Conservation (phyloP, 2,113 vertebrate genomes). For the Promerops cafer region DNA sequence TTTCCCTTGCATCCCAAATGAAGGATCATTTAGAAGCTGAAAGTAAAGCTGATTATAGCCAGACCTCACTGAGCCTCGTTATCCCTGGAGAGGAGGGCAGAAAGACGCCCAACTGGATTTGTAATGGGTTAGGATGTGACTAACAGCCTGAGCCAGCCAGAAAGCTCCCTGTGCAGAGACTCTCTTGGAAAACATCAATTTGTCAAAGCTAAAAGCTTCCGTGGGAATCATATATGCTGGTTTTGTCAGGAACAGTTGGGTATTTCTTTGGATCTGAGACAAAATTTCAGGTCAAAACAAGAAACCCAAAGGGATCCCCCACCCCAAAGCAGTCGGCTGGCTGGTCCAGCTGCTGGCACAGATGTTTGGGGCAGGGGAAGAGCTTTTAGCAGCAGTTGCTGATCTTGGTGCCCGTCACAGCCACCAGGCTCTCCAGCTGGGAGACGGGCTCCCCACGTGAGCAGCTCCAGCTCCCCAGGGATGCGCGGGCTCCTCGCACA, state of each 20-base stretch:
- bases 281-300: not conserved
- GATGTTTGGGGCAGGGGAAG: not conserved
- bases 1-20: not conserved
- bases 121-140: not conserved
- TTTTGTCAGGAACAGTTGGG: not conserved
- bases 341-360: not conserved
- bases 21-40: not conserved
- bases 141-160: not conserved
- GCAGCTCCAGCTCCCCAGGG: not conserved
- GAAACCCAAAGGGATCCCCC: not conserved
- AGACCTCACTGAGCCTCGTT: not conserved
- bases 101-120: constrained; percentile 14
- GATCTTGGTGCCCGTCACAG: not conserved
- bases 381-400: not conserved
- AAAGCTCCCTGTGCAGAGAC: not conserved
- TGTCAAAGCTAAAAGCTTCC: not conserved
- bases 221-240: not conserved
- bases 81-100: not conserved
- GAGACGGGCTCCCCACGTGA: fast-evolving
- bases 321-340: fast-evolving
- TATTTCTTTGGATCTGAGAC: not conserved
- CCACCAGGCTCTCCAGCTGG: fast-evolving
- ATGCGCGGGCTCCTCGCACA: fast-evolving
- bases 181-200: not conserved
- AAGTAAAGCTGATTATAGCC: constrained; percentile 1